phyloP scores from a whole-genome alignment of 2,113 vertebrate genomes.

The Capra hircus region DNA sequence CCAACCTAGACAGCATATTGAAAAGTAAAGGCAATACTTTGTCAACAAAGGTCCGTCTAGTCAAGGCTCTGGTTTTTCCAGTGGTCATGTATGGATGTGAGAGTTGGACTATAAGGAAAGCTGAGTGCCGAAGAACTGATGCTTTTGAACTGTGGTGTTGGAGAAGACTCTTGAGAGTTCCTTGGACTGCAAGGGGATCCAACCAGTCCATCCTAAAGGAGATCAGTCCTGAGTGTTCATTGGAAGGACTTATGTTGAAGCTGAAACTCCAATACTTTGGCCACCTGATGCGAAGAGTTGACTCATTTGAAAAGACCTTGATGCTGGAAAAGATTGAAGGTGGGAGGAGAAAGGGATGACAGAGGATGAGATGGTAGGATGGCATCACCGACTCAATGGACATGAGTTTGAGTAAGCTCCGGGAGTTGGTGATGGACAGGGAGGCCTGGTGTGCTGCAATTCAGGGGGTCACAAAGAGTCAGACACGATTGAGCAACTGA shows the following conservation, averaged over 20 bases:
- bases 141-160: background rate
- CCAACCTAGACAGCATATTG: background rate
- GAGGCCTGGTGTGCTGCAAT: background rate
- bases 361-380: background rate
- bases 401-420: background rate
- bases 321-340: background rate
- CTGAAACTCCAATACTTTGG: background rate
- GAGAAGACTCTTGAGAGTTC: background rate
- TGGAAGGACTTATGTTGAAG: background rate
- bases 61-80: background rate
- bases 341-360: background rate
- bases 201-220: background rate
- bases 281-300: rapidly evolving
- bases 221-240: background rate
- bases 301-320: background rate
- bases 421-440: background rate
- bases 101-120: background rate
- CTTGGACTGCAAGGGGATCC: background rate
- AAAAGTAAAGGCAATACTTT: background rate
- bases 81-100: background rate
- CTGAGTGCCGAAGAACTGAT: background rate
- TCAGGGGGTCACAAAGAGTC: background rate
- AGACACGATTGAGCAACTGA: background rate
- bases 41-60: background rate
- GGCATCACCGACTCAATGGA: background rate